Evolutionary conservation across 2,888 invertebrate species (phyloP).

Genomic region (Chymomyza procnemis): DNA sequence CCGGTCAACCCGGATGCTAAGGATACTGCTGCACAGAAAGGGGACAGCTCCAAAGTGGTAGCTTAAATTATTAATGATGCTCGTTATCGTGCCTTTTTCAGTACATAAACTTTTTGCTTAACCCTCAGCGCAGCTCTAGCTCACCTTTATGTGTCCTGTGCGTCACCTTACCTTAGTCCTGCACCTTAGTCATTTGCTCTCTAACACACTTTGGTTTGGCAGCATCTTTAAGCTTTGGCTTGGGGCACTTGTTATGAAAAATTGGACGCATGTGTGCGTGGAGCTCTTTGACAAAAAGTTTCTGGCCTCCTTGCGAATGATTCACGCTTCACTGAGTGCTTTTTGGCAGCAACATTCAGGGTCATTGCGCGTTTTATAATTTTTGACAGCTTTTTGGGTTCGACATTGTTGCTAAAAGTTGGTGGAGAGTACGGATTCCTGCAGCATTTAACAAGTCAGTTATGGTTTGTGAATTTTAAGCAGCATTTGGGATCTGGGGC

Average conservation of each 20-base stretch:
- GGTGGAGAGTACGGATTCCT: conserved; percentile 39
- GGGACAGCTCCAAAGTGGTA: conserved; percentile 22
- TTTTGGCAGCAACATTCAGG: conserved; percentile 54
- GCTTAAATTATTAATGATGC: conserved; percentile 77
- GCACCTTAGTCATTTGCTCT: neutral
- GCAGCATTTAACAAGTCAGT: conserved; percentile 64
- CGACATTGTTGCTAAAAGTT: neutral
- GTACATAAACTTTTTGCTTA: conserved; percentile 76
- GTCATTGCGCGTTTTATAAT: conserved; percentile 74
- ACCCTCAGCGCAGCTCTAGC: neutral
- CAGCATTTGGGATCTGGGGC: conserved; percentile 7
- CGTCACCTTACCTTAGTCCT: neutral
- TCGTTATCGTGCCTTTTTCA: conserved; percentile 78
- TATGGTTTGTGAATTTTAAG: conserved; percentile 70
- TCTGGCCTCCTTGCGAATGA: conserved; percentile 48
- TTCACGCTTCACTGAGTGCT: conserved; percentile 63
- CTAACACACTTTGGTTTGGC: neutral
- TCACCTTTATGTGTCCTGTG: conserved; percentile 21
- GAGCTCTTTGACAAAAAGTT: conserved; percentile 45
- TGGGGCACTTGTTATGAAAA: conserved; percentile 59
- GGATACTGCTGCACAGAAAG: too few species aligned
- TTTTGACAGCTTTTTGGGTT: conserved; percentile 36
- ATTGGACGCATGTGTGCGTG: conserved; percentile 44
- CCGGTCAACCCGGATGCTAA: neutral
- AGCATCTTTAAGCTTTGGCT: conserved; percentile 61